Evolutionary conservation across 2,888 invertebrate species (phyloP).

Genomic region (Lucinisca nassula): DNA sequence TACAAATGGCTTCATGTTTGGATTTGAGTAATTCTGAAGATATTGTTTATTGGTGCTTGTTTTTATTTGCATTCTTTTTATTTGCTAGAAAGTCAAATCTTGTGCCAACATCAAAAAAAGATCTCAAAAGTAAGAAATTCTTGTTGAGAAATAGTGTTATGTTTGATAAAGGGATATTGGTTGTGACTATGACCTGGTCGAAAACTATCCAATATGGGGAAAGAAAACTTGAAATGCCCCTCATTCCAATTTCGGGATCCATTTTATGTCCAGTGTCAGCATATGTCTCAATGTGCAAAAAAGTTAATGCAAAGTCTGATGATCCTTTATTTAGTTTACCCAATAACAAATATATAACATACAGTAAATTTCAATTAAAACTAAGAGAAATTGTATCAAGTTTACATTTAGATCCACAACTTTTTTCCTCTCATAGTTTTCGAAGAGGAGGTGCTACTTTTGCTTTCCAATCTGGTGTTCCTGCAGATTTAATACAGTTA

Average conservation of each 20-base stretch:
- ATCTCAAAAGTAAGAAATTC: not conserved
- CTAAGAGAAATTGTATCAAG: not conserved
- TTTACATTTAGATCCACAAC: not conserved
- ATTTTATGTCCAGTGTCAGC: constrained; percentile 37
- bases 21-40: not conserved
- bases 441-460: constrained; percentile 15
- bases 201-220: constrained; percentile 46
- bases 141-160: not conserved
- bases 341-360: not conserved
- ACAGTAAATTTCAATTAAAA: constrained; percentile 7
- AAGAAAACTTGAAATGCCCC: constrained; percentile 17
- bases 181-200: constrained; percentile 41
- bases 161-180: not conserved
- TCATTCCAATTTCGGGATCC: constrained; percentile 11
- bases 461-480: not conserved
- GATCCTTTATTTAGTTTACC: constrained; percentile 15
- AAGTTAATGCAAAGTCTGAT: not conserved
- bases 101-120: not conserved
- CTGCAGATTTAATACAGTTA: constrained; percentile 21
- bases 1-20: not conserved
- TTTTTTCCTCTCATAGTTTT: constrained; percentile 20
- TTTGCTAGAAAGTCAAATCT: constrained; percentile 22
- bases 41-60: constrained; percentile 1
- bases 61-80: constrained; percentile 17
- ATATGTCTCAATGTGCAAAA: constrained; percentile 5